Percentiles rank a stretch among this genome's conserved stretches.
Conservation (phyloP, 2,113 vertebrate species). For the Sylvia atricapilla region DNA sequence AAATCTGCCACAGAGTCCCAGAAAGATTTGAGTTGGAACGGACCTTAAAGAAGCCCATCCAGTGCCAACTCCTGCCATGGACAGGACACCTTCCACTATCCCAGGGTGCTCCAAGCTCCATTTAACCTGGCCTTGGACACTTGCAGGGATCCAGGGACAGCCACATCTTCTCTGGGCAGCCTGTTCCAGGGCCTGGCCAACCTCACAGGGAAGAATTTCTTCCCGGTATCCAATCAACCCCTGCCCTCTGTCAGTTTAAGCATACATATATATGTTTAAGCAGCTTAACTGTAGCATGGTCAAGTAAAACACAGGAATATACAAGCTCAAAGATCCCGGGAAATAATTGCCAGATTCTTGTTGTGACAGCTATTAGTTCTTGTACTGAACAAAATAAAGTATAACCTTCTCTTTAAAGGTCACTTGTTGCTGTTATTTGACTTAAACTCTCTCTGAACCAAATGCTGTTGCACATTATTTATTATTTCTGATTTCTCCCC, state of each 20-base stretch:
- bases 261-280: not conserved
- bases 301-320: not conserved
- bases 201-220: not conserved
- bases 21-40: not conserved
- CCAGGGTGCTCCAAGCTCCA: not conserved
- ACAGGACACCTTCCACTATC: not conserved
- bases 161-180: too few relatives aligned
- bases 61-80: not conserved
- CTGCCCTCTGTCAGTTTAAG: not conserved
- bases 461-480: not conserved
- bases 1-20: not conserved
- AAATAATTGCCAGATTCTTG: not conserved
- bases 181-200: not conserved
- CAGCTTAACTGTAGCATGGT: not conserved
- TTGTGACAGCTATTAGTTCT: not conserved
- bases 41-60: not conserved
- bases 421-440: not conserved
- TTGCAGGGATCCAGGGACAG: not conserved
- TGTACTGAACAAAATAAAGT: not conserved
- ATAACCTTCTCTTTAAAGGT: conserved; percentile 7
- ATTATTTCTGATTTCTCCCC: not conserved
- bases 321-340: not conserved
- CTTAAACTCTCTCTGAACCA: not conserved
- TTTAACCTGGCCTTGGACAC: not conserved
- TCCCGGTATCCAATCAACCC: not conserved